Base-by-base conservation (phyloP, 2,888 invertebrate genomes). In the Acleris emargana region DNA sequence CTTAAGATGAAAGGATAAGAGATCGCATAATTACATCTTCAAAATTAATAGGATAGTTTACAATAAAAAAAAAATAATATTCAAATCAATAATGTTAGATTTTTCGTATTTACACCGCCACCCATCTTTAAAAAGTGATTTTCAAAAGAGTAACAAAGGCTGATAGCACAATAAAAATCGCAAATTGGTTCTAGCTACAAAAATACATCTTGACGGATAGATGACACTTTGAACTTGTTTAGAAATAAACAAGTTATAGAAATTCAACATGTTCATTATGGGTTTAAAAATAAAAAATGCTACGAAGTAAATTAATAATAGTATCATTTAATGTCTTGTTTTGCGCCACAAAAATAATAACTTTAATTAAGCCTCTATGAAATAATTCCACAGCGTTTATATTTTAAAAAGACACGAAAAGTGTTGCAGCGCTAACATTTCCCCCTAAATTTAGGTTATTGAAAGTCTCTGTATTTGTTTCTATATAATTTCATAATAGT, bases 191-290 rank as follows among this genome's bases (percentile, higher is more conserved):
- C 0, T 11, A 5, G 5, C 13, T 1, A 47, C 51, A 53, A 43
- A 61, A 52, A 57, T 58, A 47, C 67, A 62, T n/a, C 17, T 63
- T 42, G 58, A 51, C 47, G 57, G 68, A 69, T 69, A 69, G 54
- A 62, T 61, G 59, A 43, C 50, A 60, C 49, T 62, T 45, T 45
- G 22, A n/a, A 18, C 43, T 32, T 28, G 60, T 61, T 60, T 28
- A 53, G 52, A 45, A 60, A 53, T 53, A 45, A 3, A n/a, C 2
- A 16, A 22, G 9, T 13, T 13, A 22, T 16, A 45, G 4, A 17
- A 45, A 17, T n/a, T 13, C 3, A 38, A 38, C 9, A 13, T 13
- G 13, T 38, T 13, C 13, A 32, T 9, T 38, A 38, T 13, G 38
- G 13, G 17, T n/a, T 45, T n/a, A 5, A 45, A 45, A 16, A 7